A percentile compares a stretch with the other conserved stretches of the same genome.
Conservation (phyloP, 2,797 vertebrate species). For the Cirrhinus mrigala region DNA sequence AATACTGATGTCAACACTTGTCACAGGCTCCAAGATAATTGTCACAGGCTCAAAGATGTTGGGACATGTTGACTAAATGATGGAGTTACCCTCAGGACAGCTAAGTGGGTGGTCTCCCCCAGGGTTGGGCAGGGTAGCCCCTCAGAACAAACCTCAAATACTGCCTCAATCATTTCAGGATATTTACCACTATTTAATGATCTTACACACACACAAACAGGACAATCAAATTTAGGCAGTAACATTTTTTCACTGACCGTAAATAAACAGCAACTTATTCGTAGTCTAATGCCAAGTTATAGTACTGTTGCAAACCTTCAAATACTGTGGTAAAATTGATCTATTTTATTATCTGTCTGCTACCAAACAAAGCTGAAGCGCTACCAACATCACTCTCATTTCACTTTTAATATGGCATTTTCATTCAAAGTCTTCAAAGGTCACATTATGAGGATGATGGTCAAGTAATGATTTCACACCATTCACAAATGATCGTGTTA, state of each 20-base stretch:
- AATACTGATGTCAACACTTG: conserved; percentile 26
- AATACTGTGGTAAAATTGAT: background rate
- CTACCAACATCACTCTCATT: background rate
- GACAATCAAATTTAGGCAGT: background rate
- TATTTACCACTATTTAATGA: conserved; percentile 41
- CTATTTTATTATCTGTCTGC: background rate
- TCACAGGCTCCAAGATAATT: conserved; percentile 37
- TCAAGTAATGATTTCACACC: background rate
- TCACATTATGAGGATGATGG: background rate
- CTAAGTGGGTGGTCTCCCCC: conserved; percentile 61
- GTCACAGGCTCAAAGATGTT: conserved; percentile 35
- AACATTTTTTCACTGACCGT: background rate
- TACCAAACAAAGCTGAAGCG: background rate
- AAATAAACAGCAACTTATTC: background rate
- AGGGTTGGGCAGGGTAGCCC: conserved; percentile 26
- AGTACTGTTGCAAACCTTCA: background rate
- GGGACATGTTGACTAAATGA: conserved; percentile 64
- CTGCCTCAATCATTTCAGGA: conserved; percentile 13
- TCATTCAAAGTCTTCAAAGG: background rate
- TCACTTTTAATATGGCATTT: background rate
- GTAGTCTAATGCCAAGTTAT: background rate
- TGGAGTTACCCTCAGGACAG: conserved; percentile 51
- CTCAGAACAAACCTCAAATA: conserved; percentile 20
- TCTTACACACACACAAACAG: background rate
- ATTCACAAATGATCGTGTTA: background rate